A percentile compares a stretch with the other conserved stretches of the same genome.
phyloP scores from a whole-genome alignment of 2,797 vertebrate genomes.

The Scolopax bukidnonensis region DNA sequence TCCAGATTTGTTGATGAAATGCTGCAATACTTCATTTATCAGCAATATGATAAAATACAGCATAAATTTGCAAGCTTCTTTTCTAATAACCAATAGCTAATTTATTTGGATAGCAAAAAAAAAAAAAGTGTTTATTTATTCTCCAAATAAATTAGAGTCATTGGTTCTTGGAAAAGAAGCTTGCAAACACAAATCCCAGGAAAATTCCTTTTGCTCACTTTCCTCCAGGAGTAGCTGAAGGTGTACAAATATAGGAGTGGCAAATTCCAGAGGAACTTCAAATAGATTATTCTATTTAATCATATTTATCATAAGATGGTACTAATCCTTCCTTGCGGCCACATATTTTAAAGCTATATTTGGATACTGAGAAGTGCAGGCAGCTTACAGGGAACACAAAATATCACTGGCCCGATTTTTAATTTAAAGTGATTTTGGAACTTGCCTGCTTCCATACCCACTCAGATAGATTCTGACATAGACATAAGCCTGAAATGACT shows the following conservation, averaged over 20 bases:
- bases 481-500: slow-evolving; percentile 25
- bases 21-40: background rate
- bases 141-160: background rate
- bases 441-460: background rate
- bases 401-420: slow-evolving; percentile 15
- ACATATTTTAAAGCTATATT: slow-evolving; percentile 46
- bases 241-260: slow-evolving; percentile 50
- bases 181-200: background rate
- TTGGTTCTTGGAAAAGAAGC: background rate
- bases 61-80: too few relatives aligned
- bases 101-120: too few relatives aligned
- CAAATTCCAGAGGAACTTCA: slow-evolving; percentile 67
- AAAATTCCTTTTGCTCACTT: slow-evolving; percentile 13
- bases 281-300: slow-evolving; percentile 49
- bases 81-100: too few relatives aligned
- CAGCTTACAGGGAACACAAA: background rate
- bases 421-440: slow-evolving; percentile 54
- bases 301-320: slow-evolving; percentile 10
- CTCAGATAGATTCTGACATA: slow-evolving; percentile 37
- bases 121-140: too few relatives aligned
- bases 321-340: slow-evolving; percentile 62
- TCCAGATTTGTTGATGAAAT: background rate
- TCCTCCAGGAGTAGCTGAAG: background rate
- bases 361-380: slow-evolving; percentile 7
- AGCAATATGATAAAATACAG: background rate